Conservation (phyloP, 2,888 invertebrate species). For the Erebia palarica region DNA sequence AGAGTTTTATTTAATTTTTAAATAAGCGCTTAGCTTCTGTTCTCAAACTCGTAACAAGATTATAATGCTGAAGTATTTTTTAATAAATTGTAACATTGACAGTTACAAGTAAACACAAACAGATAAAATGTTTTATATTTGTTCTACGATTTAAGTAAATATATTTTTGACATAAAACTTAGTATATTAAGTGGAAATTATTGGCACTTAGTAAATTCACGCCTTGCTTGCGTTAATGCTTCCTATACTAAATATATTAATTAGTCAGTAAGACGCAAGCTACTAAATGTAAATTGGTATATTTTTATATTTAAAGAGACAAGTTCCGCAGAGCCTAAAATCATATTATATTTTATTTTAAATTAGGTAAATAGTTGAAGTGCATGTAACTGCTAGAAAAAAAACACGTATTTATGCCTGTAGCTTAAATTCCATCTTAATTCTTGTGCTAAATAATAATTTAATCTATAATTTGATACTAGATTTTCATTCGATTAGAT, state of each 20-base stretch:
- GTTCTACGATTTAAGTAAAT: not conserved
- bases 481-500: too few relatives aligned
- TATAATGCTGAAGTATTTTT: constrained; percentile 19
- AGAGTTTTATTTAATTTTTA: not conserved
- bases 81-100: constrained; percentile 1
- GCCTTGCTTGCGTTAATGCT: constrained; percentile 38
- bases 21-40: not conserved
- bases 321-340: constrained; percentile 8
- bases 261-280: constrained; percentile 44
- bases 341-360: constrained; percentile 5
- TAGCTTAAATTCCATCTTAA: too few relatives aligned
- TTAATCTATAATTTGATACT: too few relatives aligned
- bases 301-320: constrained; percentile 47
- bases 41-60: too few relatives aligned
- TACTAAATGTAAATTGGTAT: constrained; percentile 38
- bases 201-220: constrained; percentile 11
- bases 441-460: too few relatives aligned
- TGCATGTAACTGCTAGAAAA: too few relatives aligned
- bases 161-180: not conserved
- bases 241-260: constrained; percentile 30
- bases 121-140: not conserved
- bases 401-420: too few relatives aligned
- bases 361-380: not conserved
- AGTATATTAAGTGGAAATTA: constrained; percentile 14
- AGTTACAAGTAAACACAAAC: not conserved